phyloP scores from a whole-genome alignment of 2,113 vertebrate species.

The Climacteris rufus region DNA sequence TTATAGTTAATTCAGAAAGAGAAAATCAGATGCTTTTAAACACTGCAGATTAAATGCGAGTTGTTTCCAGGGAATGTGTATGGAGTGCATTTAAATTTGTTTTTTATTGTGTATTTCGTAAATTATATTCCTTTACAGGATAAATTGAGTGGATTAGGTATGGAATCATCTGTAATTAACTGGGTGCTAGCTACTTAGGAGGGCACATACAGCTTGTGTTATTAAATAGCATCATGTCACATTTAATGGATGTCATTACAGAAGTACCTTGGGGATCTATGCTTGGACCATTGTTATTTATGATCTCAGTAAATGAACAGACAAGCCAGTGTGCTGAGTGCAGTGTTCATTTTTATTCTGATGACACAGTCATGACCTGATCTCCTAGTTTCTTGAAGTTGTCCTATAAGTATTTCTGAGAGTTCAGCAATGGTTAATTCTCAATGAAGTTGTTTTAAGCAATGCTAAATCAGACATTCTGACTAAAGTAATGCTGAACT shows the following conservation, averaged over 20 bases:
- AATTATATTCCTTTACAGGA: slow-evolving; percentile 60
- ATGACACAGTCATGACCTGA: slow-evolving; percentile 37
- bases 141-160: slow-evolving; percentile 71
- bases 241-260: slow-evolving; percentile 78
- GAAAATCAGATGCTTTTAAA: slow-evolving; percentile 13
- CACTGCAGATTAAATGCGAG: slow-evolving; percentile 8
- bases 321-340: slow-evolving; percentile 56
- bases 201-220: slow-evolving; percentile 69
- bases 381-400: not conserved
- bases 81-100: slow-evolving; percentile 56
- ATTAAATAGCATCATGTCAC: slow-evolving; percentile 76
- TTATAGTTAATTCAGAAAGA: slow-evolving; percentile 13
- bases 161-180: slow-evolving; percentile 76
- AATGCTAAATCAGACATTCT: not conserved
- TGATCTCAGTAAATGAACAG: slow-evolving; percentile 72
- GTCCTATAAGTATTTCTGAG: not conserved
- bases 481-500: not conserved
- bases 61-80: slow-evolving; percentile 42
- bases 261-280: slow-evolving; percentile 70
- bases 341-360: slow-evolving; percentile 52
- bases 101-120: slow-evolving; percentile 70
- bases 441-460: not conserved
- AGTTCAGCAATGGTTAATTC: slow-evolving; percentile 22
- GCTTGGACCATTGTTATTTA: slow-evolving; percentile 73
- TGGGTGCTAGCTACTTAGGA: slow-evolving; percentile 71